Conservation (phyloP, 2,888 invertebrate genomes). For the Altica lythri region DNA sequence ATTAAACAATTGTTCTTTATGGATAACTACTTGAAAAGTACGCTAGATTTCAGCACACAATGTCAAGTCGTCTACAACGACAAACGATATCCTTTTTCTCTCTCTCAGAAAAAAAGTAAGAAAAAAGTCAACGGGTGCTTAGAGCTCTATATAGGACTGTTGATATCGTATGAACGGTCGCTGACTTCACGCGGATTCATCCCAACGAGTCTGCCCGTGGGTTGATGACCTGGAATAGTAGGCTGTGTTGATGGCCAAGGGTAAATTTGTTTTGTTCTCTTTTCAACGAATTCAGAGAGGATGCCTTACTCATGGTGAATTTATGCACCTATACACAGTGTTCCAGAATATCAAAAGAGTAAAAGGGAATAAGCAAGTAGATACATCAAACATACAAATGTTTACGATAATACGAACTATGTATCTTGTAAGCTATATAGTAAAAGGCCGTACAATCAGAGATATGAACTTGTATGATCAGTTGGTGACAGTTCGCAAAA, state of each 20-base stretch:
- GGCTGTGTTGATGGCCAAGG: constrained; percentile 48
- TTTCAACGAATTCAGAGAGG: constrained; percentile 23
- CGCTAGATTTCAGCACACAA: too few relatives aligned
- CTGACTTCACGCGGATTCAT: constrained; percentile 28
- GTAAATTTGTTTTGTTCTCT: constrained; percentile 49
- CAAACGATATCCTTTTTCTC: too few relatives aligned
- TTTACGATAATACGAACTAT: background rate
- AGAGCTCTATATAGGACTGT: constrained; percentile 15
- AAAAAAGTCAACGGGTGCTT: constrained; percentile 18
- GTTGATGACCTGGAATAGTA: constrained; percentile 51
- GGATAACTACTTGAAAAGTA: too few relatives aligned
- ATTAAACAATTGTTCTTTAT: too few relatives aligned
- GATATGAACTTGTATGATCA: too few relatives aligned
- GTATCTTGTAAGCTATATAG: too few relatives aligned
- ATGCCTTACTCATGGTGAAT: constrained; percentile 1
- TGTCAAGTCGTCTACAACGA: too few relatives aligned
- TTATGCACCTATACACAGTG: background rate
- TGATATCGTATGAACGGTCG: constrained; percentile 5
- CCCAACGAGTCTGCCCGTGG: constrained; percentile 44
- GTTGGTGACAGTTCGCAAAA: too few relatives aligned
- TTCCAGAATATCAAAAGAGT: too few relatives aligned
- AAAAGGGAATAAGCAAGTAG: too few relatives aligned
- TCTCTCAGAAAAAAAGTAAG: background rate
- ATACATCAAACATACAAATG: too few relatives aligned
- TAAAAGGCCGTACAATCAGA: too few relatives aligned